Base-by-base conservation (phyloP, 2,888 invertebrate genomes). In the Carterocephalus palaemon region DNA sequence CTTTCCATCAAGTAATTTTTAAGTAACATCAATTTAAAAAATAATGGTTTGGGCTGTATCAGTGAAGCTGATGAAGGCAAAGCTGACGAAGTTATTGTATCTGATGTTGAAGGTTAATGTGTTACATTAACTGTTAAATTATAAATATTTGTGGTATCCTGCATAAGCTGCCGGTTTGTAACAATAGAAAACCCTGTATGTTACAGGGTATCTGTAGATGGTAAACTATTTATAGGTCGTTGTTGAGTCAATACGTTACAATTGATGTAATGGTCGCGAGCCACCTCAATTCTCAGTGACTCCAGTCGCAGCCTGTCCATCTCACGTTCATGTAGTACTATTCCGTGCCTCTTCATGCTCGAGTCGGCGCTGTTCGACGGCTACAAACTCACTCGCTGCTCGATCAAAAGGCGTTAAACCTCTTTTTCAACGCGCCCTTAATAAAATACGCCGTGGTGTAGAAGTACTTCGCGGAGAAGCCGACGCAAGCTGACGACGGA, bases 1-100 rank as follows among this genome's bases (percentile, higher is more conserved):
- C 31, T 20, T 22, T 40, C 15, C 6, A 6, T 6, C 6, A 40
- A 7, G 19, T 29, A 39, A 7, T 39, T 29, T 12, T 15, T 39
- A 4, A 39, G 29, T 7, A 39, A 20, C 5, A 29, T 13, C 2
- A 38, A 19, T n/a, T n/a, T n/a, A n/a, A n/a, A n/a, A n/a, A n/a
- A n/a, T n/a, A n/a, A n/a, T n/a, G n/a, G n/a, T n/a, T n/a, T n/a
- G n/a, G n/a, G n/a, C n/a, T n/a, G n/a, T n/a, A n/a, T n/a, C n/a
- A n/a, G n/a, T n/a, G n/a, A n/a, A n/a, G n/a, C n/a, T n/a, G n/a
- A n/a, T n/a, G n/a, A n/a, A n/a, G n/a, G n/a, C n/a, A n/a, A n/a
- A n/a, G n/a, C n/a, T n/a, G n/a, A n/a, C n/a, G n/a, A n/a, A n/a
- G n/a, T n/a, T n/a, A n/a, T n/a, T n/a, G n/a, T n/a, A n/a, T n/a